A percentile compares a stretch with the other conserved stretches of the same genome.
These are phyloP conservation scores for Macrocentrus cingulum DNA, from an alignment of 1,140 invertebrate species.

Conservation along the genomic window DNA sequence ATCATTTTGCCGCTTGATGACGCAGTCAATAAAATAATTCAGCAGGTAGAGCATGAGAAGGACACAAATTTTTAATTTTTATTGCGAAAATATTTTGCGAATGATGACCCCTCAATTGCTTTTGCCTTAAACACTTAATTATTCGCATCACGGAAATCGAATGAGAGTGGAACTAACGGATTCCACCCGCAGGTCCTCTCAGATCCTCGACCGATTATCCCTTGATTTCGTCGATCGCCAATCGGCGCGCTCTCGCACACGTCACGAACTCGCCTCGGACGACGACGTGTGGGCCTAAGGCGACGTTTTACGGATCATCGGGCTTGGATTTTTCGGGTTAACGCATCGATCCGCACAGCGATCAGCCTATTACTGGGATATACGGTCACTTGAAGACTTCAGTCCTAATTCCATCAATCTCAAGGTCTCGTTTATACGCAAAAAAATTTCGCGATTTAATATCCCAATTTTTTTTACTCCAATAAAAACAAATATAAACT, in stretches of 20 bases:
- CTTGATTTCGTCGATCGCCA: neutral
- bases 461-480: too few relatives aligned
- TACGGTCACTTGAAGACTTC: neutral
- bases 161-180: slow-evolving; percentile 21
- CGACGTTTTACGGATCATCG: slow-evolving; percentile 11
- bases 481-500: too few relatives aligned
- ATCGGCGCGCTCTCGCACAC: slow-evolving; percentile 15
- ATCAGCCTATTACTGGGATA: neutral
- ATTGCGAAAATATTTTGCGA: too few relatives aligned
- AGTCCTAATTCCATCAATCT: neutral
- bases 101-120: neutral
- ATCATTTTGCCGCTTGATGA: neutral
- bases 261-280: slow-evolving; percentile 1
- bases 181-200: slow-evolving; percentile 16
- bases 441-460: neutral
- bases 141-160: slow-evolving; percentile 17
- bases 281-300: neutral
- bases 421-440: too few relatives aligned
- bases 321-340: neutral
- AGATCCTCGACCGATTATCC: slow-evolving; percentile 15
- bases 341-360: neutral
- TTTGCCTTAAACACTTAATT: slow-evolving; percentile 15
- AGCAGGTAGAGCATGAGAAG: too few relatives aligned
- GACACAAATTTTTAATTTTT: too few relatives aligned
- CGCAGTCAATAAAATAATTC: too few relatives aligned